These are phyloP conservation scores for Alloplasta piceator DNA, from an alignment of 2,888 invertebrate genomes.

Conservation along the genomic window DNA sequence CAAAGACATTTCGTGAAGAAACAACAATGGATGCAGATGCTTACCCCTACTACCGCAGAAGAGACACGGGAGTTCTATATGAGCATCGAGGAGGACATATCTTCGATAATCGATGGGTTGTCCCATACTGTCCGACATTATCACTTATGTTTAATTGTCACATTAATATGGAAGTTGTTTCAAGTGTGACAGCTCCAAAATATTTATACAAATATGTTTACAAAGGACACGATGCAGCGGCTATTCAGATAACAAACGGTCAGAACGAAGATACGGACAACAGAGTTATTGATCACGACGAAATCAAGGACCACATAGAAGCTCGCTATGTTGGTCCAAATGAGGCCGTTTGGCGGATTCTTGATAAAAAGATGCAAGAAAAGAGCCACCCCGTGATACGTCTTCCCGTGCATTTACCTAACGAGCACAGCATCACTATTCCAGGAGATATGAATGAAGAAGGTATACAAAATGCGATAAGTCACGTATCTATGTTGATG, in stretches of 20 bases:
- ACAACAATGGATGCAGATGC: slow-evolving; percentile 69
- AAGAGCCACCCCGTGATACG: too few relatives aligned
- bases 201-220: slow-evolving; percentile 71
- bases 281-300: too few relatives aligned
- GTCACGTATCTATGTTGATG: not conserved
- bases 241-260: slow-evolving; percentile 36
- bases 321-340: too few relatives aligned
- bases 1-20: slow-evolving; percentile 67
- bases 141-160: slow-evolving; percentile 67
- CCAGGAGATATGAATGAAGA: too few relatives aligned
- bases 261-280: too few relatives aligned
- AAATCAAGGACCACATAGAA: too few relatives aligned
- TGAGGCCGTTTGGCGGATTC: too few relatives aligned
- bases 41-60: slow-evolving; percentile 68
- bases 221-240: slow-evolving; percentile 68
- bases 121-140: slow-evolving; percentile 72
- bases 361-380: too few relatives aligned
- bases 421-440: too few relatives aligned
- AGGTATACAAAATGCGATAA: too few relatives aligned
- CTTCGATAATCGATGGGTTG: slow-evolving; percentile 76
- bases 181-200: slow-evolving; percentile 67
- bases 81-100: slow-evolving; percentile 41
- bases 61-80: slow-evolving; percentile 62
- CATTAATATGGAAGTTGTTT: slow-evolving; percentile 71
- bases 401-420: too few relatives aligned